Base-by-base conservation (phyloP, 1,140 invertebrate genomes). In the Ridgeia piscesae region DNA sequence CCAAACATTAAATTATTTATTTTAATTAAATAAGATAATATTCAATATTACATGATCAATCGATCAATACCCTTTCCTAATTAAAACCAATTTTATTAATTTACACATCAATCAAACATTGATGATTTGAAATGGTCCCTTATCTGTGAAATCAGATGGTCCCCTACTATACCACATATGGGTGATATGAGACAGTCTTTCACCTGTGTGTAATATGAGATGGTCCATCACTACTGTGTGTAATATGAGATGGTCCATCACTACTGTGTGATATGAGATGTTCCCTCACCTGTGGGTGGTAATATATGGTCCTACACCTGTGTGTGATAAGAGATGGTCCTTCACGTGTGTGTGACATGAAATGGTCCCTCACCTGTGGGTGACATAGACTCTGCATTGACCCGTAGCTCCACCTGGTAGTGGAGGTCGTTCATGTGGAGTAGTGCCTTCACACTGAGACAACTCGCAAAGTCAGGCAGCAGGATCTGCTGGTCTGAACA, bases 311-410 rank as follows among this genome's bases (percentile, higher is more conserved):
- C 48, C 48, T 17, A 8, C 17, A 77, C 58, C 58, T 77, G 58
- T 77, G 58, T 6, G 58, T 77, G 35, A 90, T n/a, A 90, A 17
- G 34, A 34, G 58, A 48, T 33, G 33, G 42, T 35, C 14, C 58
- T 92, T 94, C 96, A 97, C 97, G 98, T 33, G 98, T 77, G 58
- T 6, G 58, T 77, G n/a, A 90, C 89, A 90, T 34, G 34, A 34
- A n/a, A 48, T 33, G 9, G 42, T 35, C 14, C 58, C 92, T 94
- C 96, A 97, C 97, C 98, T 33, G 98, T 98, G 0, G 99, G 99
- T 0, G 98, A 99, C 98, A 99, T 99, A 94, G 98, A 98, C 95
- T 99, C 98, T 0, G 99, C 99, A 96, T 99, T 99, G 92, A 97
- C 97, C 94, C 97, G 96, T 93, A 98, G 97, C 93, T 98, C 96